Conservation (phyloP, 2,888 invertebrate species). For the Linyphia triangularis region DNA sequence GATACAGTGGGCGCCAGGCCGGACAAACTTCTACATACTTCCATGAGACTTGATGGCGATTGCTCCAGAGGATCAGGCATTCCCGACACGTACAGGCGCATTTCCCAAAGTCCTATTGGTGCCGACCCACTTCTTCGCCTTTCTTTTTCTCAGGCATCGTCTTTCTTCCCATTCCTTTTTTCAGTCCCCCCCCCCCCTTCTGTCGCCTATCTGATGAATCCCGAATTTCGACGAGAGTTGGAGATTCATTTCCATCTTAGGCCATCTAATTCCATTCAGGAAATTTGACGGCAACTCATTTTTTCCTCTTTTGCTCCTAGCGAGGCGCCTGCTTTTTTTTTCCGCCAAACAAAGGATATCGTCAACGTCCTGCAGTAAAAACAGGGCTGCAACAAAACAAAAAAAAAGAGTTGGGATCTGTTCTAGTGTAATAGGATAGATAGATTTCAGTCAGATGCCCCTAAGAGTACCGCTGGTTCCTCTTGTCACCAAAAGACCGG, state of each 20-base stretch:
- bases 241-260: slow-evolving; percentile 66
- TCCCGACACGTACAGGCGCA: slow-evolving; percentile 60
- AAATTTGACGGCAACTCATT: slow-evolving; percentile 62
- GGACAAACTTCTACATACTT: slow-evolving; percentile 60
- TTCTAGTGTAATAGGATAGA: slow-evolving; percentile 46
- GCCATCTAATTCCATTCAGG: slow-evolving; percentile 68
- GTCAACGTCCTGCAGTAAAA: background rate
- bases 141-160: slow-evolving; percentile 19
- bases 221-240: slow-evolving; percentile 44
- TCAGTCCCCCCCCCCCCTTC: background rate
- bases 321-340: slow-evolving; percentile 4
- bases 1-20: slow-evolving; percentile 59
- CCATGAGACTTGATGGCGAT: slow-evolving; percentile 70
- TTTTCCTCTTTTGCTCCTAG: slow-evolving; percentile 40
- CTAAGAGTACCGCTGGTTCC: background rate
- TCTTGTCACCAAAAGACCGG: slow-evolving; percentile 5
- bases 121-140: slow-evolving; percentile 43
- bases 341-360: background rate
- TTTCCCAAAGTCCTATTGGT: slow-evolving; percentile 67
- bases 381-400: background rate
- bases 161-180: background rate
- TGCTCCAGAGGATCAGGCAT: slow-evolving; percentile 29
- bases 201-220: slow-evolving; percentile 54
- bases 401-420: background rate
- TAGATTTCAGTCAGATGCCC: slow-evolving; percentile 29